Base-by-base conservation (phyloP, 2,888 invertebrate genomes). In the Noctua janthina region DNA sequence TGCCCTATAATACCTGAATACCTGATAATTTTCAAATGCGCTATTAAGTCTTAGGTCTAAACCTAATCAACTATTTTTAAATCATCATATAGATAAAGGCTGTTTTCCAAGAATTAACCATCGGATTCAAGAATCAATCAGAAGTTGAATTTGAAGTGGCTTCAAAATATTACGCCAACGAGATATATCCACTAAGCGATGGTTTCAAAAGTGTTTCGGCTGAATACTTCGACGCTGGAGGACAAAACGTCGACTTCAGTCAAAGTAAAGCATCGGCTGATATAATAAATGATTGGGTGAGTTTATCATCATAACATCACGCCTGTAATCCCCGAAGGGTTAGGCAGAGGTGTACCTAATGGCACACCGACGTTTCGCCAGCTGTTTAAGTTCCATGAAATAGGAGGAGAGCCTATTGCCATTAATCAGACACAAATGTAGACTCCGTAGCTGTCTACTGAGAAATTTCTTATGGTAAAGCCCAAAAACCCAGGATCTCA, bases 211-310 rank as follows among this genome's bases (percentile, higher is more conserved):
- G 51, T 6, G 85, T 88, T 7, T 75, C 89, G 0, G 11, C 49
- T 2, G 20, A 81, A 8, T 74, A 87, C 43, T 93, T 94, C 67
- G 75, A 81, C 6, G 85, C 93, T 39, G 85, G 78, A 20, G 87
- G 83, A n/a, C 81, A 92, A 87, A 91, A 88, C 56, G 1, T 92
- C 4, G 86, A 94, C 73, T 94, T 93, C 68, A 76, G 72, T 67
- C 1, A 92, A 8, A 59, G 78, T 15, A 7, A 17, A 20, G 29
- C 84, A 78, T 87, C 93, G 51, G 91, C 94, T 51, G 74, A 84
- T 3, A 87, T 2, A 43, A 94, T 94, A 11, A 94, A 94, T 77
- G 67, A 86, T 64, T 94, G 93, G 93, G 94, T 94, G 85, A 78
- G 78, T 68, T 46, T n/a, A 17, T 7, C 2, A 46, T 67, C 43